phyloP scores from a whole-genome alignment of 2,888 invertebrate species.

The Drosophila formosana region DNA sequence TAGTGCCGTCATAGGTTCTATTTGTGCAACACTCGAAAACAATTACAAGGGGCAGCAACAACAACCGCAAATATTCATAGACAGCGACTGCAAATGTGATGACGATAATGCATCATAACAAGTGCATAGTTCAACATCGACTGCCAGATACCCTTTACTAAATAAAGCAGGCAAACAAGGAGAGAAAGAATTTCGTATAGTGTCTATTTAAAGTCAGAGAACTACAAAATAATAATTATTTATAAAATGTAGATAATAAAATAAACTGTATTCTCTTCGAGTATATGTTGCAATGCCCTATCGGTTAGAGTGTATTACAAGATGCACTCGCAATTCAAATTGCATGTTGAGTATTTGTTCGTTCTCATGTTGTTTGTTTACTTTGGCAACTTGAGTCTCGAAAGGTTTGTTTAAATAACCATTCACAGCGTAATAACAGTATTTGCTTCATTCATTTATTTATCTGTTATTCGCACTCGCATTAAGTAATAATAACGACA shows the following conservation, averaged over 20 bases:
- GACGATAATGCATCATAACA: constrained; percentile 11
- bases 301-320: background rate
- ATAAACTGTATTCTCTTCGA: too few species aligned
- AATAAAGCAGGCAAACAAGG: too few species aligned
- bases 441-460: background rate
- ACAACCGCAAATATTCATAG: background rate
- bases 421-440: constrained; percentile 17
- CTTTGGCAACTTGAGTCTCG: constrained; percentile 17
- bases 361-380: constrained; percentile 25
- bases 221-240: too few species aligned
- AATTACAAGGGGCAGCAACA: constrained; percentile 4
- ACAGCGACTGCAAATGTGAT: background rate
- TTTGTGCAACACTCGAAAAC: constrained; percentile 9
- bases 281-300: background rate
- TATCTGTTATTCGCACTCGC: background rate
- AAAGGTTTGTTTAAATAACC: constrained; percentile 27
- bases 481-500: constrained; percentile 13
- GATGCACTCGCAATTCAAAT: constrained; percentile 19
- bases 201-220: too few species aligned
- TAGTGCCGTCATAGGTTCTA: background rate
- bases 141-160: background rate
- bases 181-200: too few species aligned
- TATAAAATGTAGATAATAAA: too few species aligned
- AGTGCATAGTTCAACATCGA: background rate
- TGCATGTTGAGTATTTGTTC: constrained; percentile 16